phyloP scores from a whole-genome alignment of 2,888 invertebrate species.

The Coenonympha arcania region DNA sequence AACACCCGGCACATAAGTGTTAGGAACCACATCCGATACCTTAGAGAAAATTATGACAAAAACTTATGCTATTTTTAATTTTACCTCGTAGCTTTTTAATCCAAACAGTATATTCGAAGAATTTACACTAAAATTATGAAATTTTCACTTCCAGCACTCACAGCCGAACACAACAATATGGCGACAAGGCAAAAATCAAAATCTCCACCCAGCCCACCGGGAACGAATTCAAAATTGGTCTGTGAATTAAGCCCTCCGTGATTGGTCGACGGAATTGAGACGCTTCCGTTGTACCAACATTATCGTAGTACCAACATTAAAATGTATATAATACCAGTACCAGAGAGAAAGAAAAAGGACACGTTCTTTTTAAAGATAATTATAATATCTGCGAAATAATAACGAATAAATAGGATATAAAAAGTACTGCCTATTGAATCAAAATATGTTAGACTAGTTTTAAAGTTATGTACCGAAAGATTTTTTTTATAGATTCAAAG shows the following conservation, averaged over 20 bases:
- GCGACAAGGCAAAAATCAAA: slow-evolving; percentile 66
- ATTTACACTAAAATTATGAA: slow-evolving; percentile 60
- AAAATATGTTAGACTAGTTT: too few relatives aligned
- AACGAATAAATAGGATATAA: too few relatives aligned
- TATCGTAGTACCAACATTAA: slow-evolving; percentile 21
- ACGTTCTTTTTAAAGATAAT: neutral
- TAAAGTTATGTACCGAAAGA: too few relatives aligned
- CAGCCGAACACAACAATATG: slow-evolving; percentile 73
- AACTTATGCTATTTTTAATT: slow-evolving; percentile 49
- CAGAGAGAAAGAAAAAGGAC: neutral
- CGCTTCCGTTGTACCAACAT: slow-evolving; percentile 59
- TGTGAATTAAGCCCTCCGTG: slow-evolving; percentile 46
- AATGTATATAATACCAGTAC: too few relatives aligned
- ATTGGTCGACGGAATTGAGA: slow-evolving; percentile 56
- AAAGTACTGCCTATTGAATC: too few relatives aligned
- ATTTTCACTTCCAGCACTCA: slow-evolving; percentile 67
- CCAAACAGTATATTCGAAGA: slow-evolving; percentile 58
- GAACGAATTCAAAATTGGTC: slow-evolving; percentile 67
- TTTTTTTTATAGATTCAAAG: neutral
- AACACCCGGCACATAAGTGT: slow-evolving; percentile 24
- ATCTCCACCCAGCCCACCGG: slow-evolving; percentile 68
- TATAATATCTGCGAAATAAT: too few relatives aligned
- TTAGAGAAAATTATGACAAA: slow-evolving; percentile 47
- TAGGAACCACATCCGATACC: slow-evolving; percentile 8
- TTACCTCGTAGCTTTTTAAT: slow-evolving; percentile 63